Evolutionary conservation across 2,797 vertebrate genomes (phyloP).

Genomic region (Ptychobarbus kaznakovi): DNA sequence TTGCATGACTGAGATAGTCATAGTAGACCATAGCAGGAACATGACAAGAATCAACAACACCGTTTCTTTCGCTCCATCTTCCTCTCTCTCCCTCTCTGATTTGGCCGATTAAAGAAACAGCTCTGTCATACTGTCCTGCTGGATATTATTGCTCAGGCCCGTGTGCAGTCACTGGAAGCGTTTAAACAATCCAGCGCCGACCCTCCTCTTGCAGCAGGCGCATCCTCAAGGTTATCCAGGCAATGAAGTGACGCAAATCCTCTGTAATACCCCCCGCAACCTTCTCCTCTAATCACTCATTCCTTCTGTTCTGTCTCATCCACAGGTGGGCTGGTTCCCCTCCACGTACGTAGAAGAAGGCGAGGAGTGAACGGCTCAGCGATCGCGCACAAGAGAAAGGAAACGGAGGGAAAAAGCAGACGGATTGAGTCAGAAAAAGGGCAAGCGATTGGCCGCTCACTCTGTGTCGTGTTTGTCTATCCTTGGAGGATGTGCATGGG

Average conservation of each 20-base stretch:
- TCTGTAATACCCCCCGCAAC: neutral
- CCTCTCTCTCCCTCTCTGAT: constrained; percentile 19
- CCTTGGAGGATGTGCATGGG: constrained; percentile 4
- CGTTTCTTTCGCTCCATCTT: neutral
- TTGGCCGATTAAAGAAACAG: neutral
- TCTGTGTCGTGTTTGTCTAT: constrained; percentile 12
- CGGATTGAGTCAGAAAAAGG: constrained; percentile 3
- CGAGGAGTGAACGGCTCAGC: constrained; percentile 79
- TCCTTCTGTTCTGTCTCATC: constrained; percentile 30
- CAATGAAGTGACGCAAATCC: neutral
- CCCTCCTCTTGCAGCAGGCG: neutral
- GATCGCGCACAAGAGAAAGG: constrained; percentile 12
- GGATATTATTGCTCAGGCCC: neutral
- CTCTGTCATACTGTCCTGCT: neutral
- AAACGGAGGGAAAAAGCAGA: neutral
- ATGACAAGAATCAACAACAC: neutral
- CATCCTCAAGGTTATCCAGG: constrained; percentile 36
- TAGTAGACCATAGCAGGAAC: neutral
- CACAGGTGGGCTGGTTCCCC: constrained; percentile 97
- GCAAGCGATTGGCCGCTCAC: constrained; percentile 31
- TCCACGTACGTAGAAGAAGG: constrained; percentile 97
- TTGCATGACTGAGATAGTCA: neutral
- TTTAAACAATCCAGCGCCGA: neutral
- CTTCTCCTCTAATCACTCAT: constrained; percentile 31
- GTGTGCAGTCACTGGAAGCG: neutral